These are phyloP conservation scores for Apodemia duryi DNA, from an alignment of 2,888 invertebrate species.

Conservation along the genomic window DNA sequence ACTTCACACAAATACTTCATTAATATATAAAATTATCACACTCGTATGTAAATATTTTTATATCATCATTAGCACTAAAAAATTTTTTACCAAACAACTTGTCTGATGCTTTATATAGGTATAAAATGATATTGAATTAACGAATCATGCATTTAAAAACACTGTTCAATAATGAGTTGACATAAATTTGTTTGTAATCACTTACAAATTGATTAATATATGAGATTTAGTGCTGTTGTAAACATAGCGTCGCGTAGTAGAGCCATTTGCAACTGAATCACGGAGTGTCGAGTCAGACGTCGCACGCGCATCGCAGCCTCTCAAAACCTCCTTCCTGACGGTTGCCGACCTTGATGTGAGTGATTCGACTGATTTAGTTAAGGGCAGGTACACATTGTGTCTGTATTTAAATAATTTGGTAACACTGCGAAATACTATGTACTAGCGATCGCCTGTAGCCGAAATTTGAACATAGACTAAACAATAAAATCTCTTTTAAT, in stretches of 20 bases:
- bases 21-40: neutral
- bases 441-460: too few species aligned
- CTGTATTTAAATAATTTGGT: too few species aligned
- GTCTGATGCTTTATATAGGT: neutral
- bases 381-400: too few species aligned
- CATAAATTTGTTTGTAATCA: neutral
- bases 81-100: neutral
- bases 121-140: neutral
- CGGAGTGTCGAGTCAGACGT: slow-evolving; percentile 17
- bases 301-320: slow-evolving; percentile 41
- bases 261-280: slow-evolving; percentile 2
- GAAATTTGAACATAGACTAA: too few species aligned
- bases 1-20: neutral
- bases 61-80: neutral
- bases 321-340: slow-evolving; percentile 36
- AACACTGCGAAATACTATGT: too few species aligned
- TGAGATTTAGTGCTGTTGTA: slow-evolving; percentile 7
- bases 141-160: neutral
- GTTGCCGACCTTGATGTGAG: slow-evolving; percentile 51
- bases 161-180: neutral
- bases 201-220: neutral
- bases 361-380: slow-evolving; percentile 19
- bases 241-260: slow-evolving; percentile 19
- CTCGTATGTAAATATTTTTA: neutral
- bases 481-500: too few species aligned